Conservation (phyloP, 2,113 vertebrate genomes). For the Corydoras sp. region DNA sequence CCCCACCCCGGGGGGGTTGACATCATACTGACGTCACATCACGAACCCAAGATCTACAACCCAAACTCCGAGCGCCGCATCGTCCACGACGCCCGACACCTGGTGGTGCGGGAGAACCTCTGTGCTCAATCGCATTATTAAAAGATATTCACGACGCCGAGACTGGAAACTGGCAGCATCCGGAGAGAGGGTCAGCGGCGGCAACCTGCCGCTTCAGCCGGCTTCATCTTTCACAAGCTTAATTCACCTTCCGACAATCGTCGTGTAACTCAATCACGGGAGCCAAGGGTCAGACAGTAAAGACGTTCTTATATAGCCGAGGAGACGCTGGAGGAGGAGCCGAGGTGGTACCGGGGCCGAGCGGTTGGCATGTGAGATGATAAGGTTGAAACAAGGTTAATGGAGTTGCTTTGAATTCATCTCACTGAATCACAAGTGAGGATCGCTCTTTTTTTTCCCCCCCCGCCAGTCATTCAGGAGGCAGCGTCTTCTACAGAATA, state of each 20-base stretch:
- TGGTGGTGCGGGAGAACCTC: no score
- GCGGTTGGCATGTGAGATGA: conserved; percentile 16
- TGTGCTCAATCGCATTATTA: no score
- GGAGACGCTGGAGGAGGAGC: not conserved
- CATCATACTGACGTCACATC: no score
- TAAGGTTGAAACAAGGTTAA: conserved; percentile 29
- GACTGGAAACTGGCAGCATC: not conserved
- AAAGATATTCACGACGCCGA: not conserved
- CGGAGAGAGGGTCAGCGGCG: not conserved
- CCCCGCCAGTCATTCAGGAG: no score
- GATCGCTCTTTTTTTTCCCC: no score
- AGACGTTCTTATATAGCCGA: not conserved
- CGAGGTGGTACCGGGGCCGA: not conserved
- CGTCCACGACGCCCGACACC: no score
- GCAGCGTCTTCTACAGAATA: no score
- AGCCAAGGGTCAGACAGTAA: conserved; percentile 27
- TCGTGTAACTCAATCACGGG: conserved; percentile 1
- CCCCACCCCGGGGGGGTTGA: no score
- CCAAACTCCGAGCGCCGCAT: no score
- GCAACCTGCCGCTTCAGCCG: conserved; percentile 3
- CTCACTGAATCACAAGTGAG: conserved; percentile 11
- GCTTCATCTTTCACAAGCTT: conserved; percentile 5
- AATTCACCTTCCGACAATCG: conserved; percentile 28
- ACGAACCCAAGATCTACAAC: no score
- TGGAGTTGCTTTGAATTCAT: conserved; percentile 44